A percentile compares a stretch with the other conserved stretches of the same genome.
These are phyloP conservation scores for Botia kubotai DNA, from an alignment of 2,797 vertebrate genomes.

Conservation along the genomic window DNA sequence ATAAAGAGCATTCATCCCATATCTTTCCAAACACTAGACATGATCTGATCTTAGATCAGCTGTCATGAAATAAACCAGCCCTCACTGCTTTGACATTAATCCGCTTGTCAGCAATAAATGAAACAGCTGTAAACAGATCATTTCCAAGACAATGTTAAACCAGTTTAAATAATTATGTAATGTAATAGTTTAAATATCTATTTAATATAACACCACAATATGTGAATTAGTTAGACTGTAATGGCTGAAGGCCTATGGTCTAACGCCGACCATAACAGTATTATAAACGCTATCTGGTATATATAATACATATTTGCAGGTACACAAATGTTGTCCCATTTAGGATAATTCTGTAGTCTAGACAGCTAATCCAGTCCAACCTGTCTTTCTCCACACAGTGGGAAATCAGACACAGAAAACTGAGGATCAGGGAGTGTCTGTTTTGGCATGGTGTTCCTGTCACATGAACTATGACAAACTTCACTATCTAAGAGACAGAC, in stretches of 20 bases:
- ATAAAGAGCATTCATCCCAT: conserved; percentile 12
- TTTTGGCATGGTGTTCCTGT: conserved; percentile 52
- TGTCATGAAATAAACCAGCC: conserved; percentile 3
- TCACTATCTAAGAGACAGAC: conserved; percentile 26
- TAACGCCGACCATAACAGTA: neutral
- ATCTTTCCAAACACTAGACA: conserved; percentile 30
- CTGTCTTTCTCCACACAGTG: conserved; percentile 44
- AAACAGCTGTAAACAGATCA: conserved; percentile 14
- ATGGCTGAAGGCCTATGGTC: neutral
- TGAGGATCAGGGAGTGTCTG: conserved; percentile 40
- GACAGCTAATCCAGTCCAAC: conserved; percentile 55
- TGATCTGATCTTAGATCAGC: conserved; percentile 24
- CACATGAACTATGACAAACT: conserved; percentile 43
- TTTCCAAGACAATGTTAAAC: conserved; percentile 22
- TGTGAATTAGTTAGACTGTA: neutral
- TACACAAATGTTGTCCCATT: conserved; percentile 53
- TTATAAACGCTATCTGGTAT: conserved; percentile 40
- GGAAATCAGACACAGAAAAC: conserved; percentile 1
- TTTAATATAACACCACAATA: conserved; percentile 21
- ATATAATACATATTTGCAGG: conserved; percentile 51
- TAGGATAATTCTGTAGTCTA: conserved; percentile 59
- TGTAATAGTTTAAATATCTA: neutral
- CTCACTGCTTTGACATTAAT: neutral
- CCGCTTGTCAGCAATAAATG: conserved; percentile 22
- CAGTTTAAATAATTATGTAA: neutral